Conservation (phyloP, 2,797 vertebrate species). For the Mormyrus proboscirostris region DNA sequence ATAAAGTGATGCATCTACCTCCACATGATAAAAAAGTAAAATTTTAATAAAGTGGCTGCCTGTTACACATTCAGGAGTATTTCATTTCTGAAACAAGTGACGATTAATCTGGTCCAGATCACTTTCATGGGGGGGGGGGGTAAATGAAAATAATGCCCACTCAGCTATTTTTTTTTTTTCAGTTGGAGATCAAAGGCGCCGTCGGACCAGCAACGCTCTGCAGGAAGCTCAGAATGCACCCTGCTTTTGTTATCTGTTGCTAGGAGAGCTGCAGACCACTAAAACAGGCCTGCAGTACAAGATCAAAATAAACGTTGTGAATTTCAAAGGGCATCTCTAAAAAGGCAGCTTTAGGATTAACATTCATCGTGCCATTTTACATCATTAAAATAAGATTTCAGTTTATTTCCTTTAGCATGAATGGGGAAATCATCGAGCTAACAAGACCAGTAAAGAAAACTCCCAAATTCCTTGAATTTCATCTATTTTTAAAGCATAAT, state of each 20-base stretch:
- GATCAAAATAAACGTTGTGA: slow-evolving; percentile 72
- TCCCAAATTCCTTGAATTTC: neutral
- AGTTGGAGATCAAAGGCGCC: slow-evolving; percentile 65
- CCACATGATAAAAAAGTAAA: too few relatives aligned
- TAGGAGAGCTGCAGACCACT: slow-evolving; percentile 66
- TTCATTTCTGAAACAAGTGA: slow-evolving; percentile 62
- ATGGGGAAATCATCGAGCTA: neutral
- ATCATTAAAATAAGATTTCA: neutral
- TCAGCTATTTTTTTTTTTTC: slow-evolving; percentile 63
- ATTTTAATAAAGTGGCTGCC: slow-evolving; percentile 46
- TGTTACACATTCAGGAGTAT: slow-evolving; percentile 55
- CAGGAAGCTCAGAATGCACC: slow-evolving; percentile 72
- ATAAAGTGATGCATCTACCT: neutral
- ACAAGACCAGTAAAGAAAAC: neutral
- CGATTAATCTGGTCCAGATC: slow-evolving; percentile 64
- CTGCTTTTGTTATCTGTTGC: slow-evolving; percentile 78
- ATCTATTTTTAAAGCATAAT: slow-evolving; percentile 2
- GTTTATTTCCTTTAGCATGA: neutral
- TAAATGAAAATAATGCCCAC: slow-evolving; percentile 72
- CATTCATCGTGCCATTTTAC: neutral
- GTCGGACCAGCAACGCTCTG: slow-evolving; percentile 63
- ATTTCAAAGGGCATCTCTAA: slow-evolving; percentile 49
- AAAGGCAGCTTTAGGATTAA: slow-evolving; percentile 29
- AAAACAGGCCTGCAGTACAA: slow-evolving; percentile 70
- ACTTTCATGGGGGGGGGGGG: slow-evolving; percentile 47